Evolutionary conservation across 1,140 invertebrate genomes (phyloP).

Genomic region (Drosophila eugracilis): DNA sequence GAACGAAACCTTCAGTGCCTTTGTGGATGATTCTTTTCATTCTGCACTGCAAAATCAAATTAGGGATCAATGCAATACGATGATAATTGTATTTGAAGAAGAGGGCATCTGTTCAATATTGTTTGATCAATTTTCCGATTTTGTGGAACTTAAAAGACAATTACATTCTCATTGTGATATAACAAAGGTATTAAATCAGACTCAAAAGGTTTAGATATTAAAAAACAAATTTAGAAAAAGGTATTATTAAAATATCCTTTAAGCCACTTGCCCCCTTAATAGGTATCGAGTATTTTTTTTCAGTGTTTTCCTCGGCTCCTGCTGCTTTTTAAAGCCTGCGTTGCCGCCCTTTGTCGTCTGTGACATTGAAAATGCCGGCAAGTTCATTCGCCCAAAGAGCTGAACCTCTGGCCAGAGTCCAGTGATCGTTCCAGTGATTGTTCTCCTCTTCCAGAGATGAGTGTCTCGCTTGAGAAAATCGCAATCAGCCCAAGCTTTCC

Average conservation of each 20-base stretch:
- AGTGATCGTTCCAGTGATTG: constrained; percentile 21
- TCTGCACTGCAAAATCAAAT: constrained; percentile 24
- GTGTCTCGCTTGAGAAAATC: background rate
- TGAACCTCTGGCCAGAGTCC: constrained; percentile 31
- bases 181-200: too few species aligned
- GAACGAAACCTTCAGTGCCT: constrained; percentile 42
- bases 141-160: background rate
- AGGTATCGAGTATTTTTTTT: background rate
- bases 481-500: background rate
- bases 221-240: background rate
- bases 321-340: constrained; percentile 11
- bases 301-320: constrained; percentile 15
- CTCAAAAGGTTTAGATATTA: too few species aligned
- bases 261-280: background rate
- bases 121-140: background rate
- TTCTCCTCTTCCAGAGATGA: constrained; percentile 7
- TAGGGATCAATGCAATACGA: background rate
- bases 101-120: background rate
- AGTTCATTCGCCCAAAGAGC: constrained; percentile 70
- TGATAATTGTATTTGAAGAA: background rate
- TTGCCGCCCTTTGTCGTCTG: constrained; percentile 49
- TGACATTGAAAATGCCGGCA: constrained; percentile 78
- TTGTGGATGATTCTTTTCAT: constrained; percentile 22
- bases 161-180: background rate
- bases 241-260: background rate